Percentiles rank a stretch among this genome's conserved stretches.
These are phyloP conservation scores for Macaria notata DNA, from an alignment of 2,888 invertebrate genomes.

Conservation along the genomic window DNA sequence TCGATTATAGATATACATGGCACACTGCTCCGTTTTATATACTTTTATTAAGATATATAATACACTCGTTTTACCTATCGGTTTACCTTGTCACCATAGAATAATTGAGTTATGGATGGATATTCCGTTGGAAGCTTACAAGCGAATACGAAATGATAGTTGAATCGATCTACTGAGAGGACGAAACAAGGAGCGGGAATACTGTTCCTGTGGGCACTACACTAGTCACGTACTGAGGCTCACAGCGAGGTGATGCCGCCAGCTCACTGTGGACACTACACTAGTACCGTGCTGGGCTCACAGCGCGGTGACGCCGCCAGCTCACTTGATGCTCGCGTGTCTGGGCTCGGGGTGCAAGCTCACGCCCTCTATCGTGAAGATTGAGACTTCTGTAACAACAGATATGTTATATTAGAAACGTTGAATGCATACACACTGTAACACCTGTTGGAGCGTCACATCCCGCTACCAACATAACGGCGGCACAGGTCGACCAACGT, in stretches of 20 bases:
- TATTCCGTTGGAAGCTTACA: slow-evolving; percentile 76
- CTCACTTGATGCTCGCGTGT: slow-evolving; percentile 78
- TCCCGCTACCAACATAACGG: too few relatives aligned
- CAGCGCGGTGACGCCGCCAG: slow-evolving; percentile 34
- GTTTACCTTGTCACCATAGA: slow-evolving; percentile 80
- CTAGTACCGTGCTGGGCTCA: slow-evolving; percentile 55
- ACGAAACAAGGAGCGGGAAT: slow-evolving; percentile 29
- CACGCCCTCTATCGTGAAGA: slow-evolving; percentile 97
- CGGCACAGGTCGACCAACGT: too few relatives aligned
- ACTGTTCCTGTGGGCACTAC: background rate
- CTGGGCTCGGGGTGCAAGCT: slow-evolving; percentile 91
- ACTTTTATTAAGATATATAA: slow-evolving; percentile 64
- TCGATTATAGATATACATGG: slow-evolving; percentile 77
- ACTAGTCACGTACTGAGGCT: too few relatives aligned
- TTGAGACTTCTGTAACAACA: slow-evolving; percentile 92
- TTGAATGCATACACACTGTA: too few relatives aligned
- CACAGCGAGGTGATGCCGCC: slow-evolving; percentile 17
- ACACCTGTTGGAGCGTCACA: too few relatives aligned
- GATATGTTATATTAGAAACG: background rate
- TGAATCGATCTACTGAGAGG: slow-evolving; percentile 49
- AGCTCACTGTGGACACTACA: slow-evolving; percentile 71
- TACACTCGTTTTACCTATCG: slow-evolving; percentile 68
- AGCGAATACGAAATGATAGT: slow-evolving; percentile 49
- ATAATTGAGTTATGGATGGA: slow-evolving; percentile 82
- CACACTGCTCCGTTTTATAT: slow-evolving; percentile 75